These are phyloP conservation scores for Panthera uncia DNA, from an alignment of 2,113 vertebrate genomes.

Conservation along the genomic window DNA sequence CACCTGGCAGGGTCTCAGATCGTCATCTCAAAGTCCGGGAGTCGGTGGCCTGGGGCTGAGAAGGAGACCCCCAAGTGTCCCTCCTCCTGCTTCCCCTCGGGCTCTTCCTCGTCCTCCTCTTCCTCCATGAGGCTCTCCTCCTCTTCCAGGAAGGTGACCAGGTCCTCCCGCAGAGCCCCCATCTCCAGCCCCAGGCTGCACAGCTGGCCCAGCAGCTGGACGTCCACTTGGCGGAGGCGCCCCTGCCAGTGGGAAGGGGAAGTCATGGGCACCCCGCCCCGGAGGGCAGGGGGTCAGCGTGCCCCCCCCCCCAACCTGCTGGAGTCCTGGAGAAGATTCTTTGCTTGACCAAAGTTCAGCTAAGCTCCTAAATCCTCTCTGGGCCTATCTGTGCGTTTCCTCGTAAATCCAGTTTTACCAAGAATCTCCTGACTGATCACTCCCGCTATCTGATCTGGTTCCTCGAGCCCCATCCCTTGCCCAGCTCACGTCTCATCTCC, in stretches of 20 bases:
- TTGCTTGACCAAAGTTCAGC: not conserved
- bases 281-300: too few species aligned
- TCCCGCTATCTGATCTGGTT: not conserved
- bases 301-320: not conserved
- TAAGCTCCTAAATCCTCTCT: not conserved
- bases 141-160: slow-evolving; percentile 59
- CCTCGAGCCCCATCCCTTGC: rapidly evolving
- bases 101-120: not conserved
- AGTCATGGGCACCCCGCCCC: not conserved
- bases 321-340: not conserved
- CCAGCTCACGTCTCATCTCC: not conserved
- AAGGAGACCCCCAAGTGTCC: not conserved
- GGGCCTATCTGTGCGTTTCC: not conserved
- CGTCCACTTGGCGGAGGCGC: slow-evolving; percentile 56
- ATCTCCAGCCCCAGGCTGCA: slow-evolving; percentile 73
- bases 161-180: slow-evolving; percentile 57
- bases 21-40: slow-evolving; percentile 75
- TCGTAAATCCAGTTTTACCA: not conserved
- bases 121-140: slow-evolving; percentile 39
- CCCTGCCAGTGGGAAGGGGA: slow-evolving; percentile 24
- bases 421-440: not conserved
- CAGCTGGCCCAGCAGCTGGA: slow-evolving; percentile 70
- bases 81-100: not conserved
- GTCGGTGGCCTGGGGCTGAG: not conserved
- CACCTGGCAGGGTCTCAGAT: slow-evolving; percentile 45